A percentile compares a stretch with the other conserved stretches of the same genome.
Evolutionary conservation across 2,797 vertebrate species (phyloP).

Genomic region (Chaenodraco wilsoni): DNA sequence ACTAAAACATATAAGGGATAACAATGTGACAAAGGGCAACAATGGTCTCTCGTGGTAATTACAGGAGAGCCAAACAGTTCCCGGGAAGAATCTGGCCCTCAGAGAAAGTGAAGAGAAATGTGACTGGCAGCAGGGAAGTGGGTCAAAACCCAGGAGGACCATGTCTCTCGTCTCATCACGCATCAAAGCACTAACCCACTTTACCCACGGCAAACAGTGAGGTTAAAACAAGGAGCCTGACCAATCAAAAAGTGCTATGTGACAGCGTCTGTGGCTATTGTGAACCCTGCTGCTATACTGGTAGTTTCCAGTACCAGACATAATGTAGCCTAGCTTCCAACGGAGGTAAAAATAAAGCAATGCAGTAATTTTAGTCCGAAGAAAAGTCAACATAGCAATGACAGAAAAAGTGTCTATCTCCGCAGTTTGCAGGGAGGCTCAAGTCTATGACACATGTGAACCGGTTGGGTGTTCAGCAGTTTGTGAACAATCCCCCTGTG

Average conservation of each 20-base stretch:
- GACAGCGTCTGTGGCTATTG: slow-evolving; percentile 12
- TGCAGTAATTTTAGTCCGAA: slow-evolving; percentile 3
- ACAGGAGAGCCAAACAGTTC: slow-evolving; percentile 43
- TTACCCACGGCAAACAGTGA: slow-evolving; percentile 6
- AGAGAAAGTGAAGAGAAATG: slow-evolving; percentile 30
- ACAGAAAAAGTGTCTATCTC: background rate
- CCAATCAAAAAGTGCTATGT: background rate
- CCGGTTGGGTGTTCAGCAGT: slow-evolving; percentile 43
- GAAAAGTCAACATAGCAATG: slow-evolving; percentile 2
- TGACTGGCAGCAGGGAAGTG: slow-evolving; percentile 39
- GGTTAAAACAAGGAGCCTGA: background rate
- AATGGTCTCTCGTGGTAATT: slow-evolving; percentile 34
- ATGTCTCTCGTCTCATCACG: slow-evolving; percentile 19
- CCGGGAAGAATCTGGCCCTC: slow-evolving; percentile 20
- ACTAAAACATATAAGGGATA: slow-evolving; percentile 11
- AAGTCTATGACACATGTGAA: slow-evolving; percentile 30
- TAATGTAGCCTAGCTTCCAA: slow-evolving; percentile 7
- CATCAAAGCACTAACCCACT: slow-evolving; percentile 18
- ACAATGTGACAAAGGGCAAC: slow-evolving; percentile 28
- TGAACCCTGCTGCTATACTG: slow-evolving; percentile 18
- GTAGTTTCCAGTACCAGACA: slow-evolving; percentile 14
- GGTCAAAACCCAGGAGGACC: slow-evolving; percentile 50
- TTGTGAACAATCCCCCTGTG: slow-evolving; percentile 63
- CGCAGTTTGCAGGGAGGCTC: slow-evolving; percentile 2
- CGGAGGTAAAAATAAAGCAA: slow-evolving; percentile 7